Evolutionary conservation across 2,797 vertebrate species (phyloP).

Genomic region (Siniperca undulata): DNA sequence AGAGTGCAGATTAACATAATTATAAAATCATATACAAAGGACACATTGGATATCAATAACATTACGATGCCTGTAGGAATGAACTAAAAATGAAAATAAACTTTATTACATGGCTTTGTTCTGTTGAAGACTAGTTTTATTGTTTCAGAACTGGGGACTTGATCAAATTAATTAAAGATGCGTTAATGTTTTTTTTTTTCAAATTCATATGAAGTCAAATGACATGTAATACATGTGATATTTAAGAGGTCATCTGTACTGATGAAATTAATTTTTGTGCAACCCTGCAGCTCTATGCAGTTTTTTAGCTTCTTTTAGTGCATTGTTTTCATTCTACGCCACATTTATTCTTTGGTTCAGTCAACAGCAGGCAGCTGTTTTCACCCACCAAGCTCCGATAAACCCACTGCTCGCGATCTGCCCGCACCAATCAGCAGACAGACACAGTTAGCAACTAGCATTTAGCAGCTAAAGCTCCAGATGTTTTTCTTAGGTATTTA

Average conservation of each 20-base stretch:
- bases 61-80: neutral
- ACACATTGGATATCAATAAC: conserved; percentile 8
- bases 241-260: neutral
- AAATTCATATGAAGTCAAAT: neutral
- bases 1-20: conserved; percentile 13
- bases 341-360: neutral
- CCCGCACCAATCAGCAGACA: neutral
- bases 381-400: conserved; percentile 2
- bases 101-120: neutral
- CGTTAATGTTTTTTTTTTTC: neutral
- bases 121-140: neutral
- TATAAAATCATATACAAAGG: conserved; percentile 12
- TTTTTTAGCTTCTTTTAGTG: neutral
- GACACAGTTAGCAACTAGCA: neutral
- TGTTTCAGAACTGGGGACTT: neutral
- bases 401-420: neutral
- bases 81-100: conserved; percentile 18
- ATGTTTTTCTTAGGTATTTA: neutral
- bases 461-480: neutral
- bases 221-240: neutral
- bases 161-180: conserved; percentile 4
- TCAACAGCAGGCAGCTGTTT: neutral
- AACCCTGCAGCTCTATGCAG: neutral
- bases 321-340: conserved; percentile 1
- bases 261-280: neutral